These are phyloP conservation scores for Dendrophyllia cribrosa DNA, from an alignment of 64 coral and sea anemone species.

Conservation along the genomic window DNA sequence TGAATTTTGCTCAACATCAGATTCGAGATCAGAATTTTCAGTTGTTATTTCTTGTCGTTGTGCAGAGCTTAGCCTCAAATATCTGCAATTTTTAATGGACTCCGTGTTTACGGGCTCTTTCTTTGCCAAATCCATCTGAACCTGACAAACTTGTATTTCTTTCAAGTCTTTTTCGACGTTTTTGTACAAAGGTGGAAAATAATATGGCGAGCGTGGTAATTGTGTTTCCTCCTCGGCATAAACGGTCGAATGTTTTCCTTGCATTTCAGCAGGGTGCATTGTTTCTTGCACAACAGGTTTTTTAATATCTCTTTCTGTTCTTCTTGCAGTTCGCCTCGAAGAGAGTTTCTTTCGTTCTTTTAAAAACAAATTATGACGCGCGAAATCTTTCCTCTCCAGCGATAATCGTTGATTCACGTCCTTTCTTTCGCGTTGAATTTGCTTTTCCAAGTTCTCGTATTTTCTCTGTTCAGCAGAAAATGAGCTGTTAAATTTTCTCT, in stretches of 20 bases:
- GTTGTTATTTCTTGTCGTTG: not conserved
- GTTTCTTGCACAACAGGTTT: not conserved
- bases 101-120: not conserved
- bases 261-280: not conserved
- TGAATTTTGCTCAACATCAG: not conserved
- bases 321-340: not conserved
- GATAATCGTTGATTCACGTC: not conserved
- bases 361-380: conserved; percentile 16
- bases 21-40: not conserved
- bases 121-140: conserved; percentile 11
- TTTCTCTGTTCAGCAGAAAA: conserved; percentile 26
- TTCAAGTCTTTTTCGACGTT: conserved; percentile 22
- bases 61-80: not conserved
- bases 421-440: conserved; percentile 33
- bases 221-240: not conserved
- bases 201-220: conserved; percentile 25
- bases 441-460: conserved; percentile 22
- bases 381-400: conserved; percentile 10
- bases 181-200: conserved; percentile 43
- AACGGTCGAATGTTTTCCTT: not conserved
- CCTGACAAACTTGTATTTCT: conserved; percentile 14
- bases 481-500: conserved; percentile 31
- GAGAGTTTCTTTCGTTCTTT: not conserved
- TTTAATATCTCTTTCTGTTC: not conserved
- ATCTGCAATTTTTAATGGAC: conserved; percentile 18